Evolutionary conservation across 1,140 invertebrate species (phyloP), one percentile per base, ranked within the genome.

Genomic region (Sesamia nonagrioides): DNA sequence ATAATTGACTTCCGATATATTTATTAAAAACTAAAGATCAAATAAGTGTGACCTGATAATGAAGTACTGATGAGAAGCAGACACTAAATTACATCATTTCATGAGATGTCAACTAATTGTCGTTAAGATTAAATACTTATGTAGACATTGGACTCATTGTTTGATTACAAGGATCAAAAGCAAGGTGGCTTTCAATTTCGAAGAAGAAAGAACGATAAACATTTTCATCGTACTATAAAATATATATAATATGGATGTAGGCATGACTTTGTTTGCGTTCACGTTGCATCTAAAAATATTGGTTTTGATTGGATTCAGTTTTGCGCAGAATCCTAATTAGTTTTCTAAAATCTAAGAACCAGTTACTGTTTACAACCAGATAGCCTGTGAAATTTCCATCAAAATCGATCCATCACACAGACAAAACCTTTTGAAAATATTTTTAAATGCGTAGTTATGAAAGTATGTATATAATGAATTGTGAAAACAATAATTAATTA

Each of bases 41-140:
- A 54, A 56, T 35, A 40, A 40, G 3, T 50, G 15, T 54, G 68
- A 72, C 50, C 68, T n/a, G 35, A 42, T 18, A 18, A 42, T 17
- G 11, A 71, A 27, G 50, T 35, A 45, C 11, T 63, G 40, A 50
- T 61, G 72, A 37, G 73, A 35, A 73, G 68, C 7, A 21, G 35
- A 50, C 35, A 52, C 7, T 66, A 27, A 35, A 68, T 77, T 77
- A 77, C 74, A 77, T 77, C 74, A 77, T 45, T 60, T 18, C 52
- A 45, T 27, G 45, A 13, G 35, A 72, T 72, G 52, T 33, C 42
- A 71, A 54, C 40, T 1, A 27, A 27, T 52, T 52, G 35, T 52
- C 50, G 4, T 71, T 54, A 71, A 45, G 42, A 50, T 69, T 71
- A 52, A 69, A 54, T 71, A 54, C 27, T 54, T n/a, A n/a, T n/a